Percentiles rank a stretch among this genome's conserved stretches.
These are phyloP conservation scores for Eurystomus gularis DNA, from an alignment of 2,113 vertebrate genomes.

Conservation along the genomic window DNA sequence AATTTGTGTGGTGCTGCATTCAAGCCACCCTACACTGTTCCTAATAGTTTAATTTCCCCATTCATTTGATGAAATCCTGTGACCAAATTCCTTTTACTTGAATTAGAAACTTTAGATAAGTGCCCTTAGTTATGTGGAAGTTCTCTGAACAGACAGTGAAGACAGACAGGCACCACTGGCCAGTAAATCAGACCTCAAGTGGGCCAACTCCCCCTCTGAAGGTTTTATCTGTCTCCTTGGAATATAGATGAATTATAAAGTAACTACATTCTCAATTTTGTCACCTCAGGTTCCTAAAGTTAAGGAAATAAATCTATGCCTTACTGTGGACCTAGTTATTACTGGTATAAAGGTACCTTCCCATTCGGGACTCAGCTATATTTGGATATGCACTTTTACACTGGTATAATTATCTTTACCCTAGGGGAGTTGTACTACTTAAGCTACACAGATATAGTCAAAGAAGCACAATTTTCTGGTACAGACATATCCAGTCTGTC, in stretches of 20 bases:
- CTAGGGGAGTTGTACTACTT: constrained; percentile 66
- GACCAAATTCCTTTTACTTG: background rate
- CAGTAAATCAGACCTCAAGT: background rate
- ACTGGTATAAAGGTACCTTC: constrained; percentile 31
- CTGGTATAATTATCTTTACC: constrained; percentile 55
- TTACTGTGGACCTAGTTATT: constrained; percentile 53
- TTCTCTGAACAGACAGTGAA: background rate
- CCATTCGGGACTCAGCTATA: background rate
- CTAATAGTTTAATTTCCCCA: background rate
- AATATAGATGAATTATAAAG: background rate
- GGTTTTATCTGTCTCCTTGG: background rate
- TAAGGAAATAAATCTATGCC: constrained; percentile 11
- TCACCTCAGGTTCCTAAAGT: constrained; percentile 17
- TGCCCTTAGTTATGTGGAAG: background rate
- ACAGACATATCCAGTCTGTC: background rate
- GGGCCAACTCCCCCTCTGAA: background rate
- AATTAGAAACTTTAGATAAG: background rate
- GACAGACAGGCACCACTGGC: background rate
- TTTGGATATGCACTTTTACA: constrained; percentile 61
- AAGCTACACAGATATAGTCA: constrained; percentile 17
- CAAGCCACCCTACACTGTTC: background rate
- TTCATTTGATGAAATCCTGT: background rate
- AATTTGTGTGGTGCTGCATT: background rate
- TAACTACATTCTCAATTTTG: background rate
- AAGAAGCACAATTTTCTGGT: constrained; percentile 40